Base-by-base conservation (phyloP, 2,888 invertebrate genomes). In the Boloria euphrosyne region DNA sequence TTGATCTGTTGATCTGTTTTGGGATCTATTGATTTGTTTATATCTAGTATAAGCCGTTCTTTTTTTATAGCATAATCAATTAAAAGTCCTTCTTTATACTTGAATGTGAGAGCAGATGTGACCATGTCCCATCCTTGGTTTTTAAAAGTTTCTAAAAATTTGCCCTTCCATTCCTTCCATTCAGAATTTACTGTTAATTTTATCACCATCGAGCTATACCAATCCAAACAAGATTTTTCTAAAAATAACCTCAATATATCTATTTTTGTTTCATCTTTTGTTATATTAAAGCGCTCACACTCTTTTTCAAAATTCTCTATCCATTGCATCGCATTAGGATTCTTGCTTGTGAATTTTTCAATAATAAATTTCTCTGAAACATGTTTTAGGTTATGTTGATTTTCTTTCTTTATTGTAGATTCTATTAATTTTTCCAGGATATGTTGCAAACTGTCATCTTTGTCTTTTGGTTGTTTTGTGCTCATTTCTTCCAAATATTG, bases 41-140 rank as follows among this genome's bases (percentile, higher is more conserved):
- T 47, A 13, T 67, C 64, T 31, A 63, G 14, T 52, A 61, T 22
- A 13, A 57, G 54, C 60, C n/a, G 59, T 38, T 67, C 67, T 63
- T 79, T 78, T 71, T 71, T 78, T 17, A 75, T 14, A 0, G 78
- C 75, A 75, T 78, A 79, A 5, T 80, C 76, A 13, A 78, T 16
- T 59, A 79, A 71, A 0, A 76, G 75, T 5, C 78, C 78, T 10
- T 14, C 38, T 66, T 73, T 49, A 66, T 76, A 78, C 55, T 73
- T 78, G 62, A 70, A 80, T 3, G 13, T 54, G 13, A 78, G 13
- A 6, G 76, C 75, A 74, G 76, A 73, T 5, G 10, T 76, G 18
- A 68, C 46, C 0, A 67, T 13, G 13, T 51, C 60, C 77, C 78
- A 78, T 5, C 77, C 77, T 67, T 74, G 75, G 17, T 74, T 73